These are phyloP conservation scores for Sebastes hopkinsi DNA, from an alignment of 2,797 vertebrate species.

Conservation along the genomic window DNA sequence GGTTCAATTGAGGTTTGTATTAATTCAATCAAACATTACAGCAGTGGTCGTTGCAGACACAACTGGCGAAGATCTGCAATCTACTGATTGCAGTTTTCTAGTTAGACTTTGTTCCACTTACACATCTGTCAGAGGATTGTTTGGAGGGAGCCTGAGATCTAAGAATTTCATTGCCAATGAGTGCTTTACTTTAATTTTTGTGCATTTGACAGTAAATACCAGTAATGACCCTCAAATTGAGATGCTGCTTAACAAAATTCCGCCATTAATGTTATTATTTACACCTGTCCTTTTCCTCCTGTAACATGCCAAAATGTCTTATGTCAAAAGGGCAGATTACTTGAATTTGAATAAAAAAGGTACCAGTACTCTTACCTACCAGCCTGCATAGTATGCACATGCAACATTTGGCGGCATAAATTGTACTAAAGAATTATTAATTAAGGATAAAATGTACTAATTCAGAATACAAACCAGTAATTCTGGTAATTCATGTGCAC, in stretches of 20 bases:
- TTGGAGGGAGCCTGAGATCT: background rate
- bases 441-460: background rate
- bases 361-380: no score
- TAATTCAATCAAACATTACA: background rate
- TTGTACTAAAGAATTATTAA: background rate
- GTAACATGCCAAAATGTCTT: background rate
- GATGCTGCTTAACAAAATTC: background rate
- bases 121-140: background rate
- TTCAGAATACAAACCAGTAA: background rate
- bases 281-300: background rate
- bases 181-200: background rate
- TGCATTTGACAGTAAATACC: background rate
- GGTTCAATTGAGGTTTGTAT: background rate
- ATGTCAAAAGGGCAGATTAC: no score
- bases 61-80: background rate
- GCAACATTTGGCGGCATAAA: background rate
- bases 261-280: background rate
- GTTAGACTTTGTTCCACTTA: background rate
- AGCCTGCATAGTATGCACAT: background rate
- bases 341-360: background rate
- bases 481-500: background rate
- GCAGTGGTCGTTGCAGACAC: background rate
- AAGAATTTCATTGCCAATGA: background rate
- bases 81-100: background rate
- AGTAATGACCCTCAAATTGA: background rate